Evolutionary conservation across 2,113 vertebrate species (phyloP).

Genomic region (Telmatochromis sp.): DNA sequence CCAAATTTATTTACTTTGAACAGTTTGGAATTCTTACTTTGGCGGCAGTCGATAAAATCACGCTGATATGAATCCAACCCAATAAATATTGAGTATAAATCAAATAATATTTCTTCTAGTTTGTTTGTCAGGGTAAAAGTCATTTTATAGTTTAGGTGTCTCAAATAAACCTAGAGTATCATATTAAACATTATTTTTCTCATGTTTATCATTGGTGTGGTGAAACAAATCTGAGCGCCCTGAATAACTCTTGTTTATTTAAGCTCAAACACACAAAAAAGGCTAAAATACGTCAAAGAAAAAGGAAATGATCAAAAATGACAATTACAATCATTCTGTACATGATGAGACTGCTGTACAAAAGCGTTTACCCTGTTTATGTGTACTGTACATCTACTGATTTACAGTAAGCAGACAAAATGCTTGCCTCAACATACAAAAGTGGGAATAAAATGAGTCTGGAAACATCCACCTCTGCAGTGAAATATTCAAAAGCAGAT

Average conservation of each 20-base stretch:
- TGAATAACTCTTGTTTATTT: neutral
- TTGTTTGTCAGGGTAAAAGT: neutral
- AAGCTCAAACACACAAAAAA: neutral
- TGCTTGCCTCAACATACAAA: neutral
- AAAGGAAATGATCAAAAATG: neutral
- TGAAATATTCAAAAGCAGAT: constrained; percentile 8
- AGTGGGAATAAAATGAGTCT: neutral
- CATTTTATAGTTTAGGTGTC: neutral
- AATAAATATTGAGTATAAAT: neutral
- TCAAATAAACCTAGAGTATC: neutral
- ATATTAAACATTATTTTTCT: neutral
- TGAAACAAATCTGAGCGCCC: neutral
- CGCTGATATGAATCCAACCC: neutral
- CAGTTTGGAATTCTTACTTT: neutral
- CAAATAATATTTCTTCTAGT: neutral
- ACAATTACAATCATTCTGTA: constrained; percentile 47
- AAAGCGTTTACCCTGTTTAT: constrained; percentile 36
- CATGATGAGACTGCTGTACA: constrained; percentile 18
- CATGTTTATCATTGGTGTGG: neutral
- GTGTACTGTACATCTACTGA: constrained; percentile 3
- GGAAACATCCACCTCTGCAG: constrained; percentile 2
- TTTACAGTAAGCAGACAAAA: neutral
- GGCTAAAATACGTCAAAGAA: neutral
- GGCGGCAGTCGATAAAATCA: neutral
- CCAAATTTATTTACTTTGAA: neutral